These are phyloP conservation scores for Listrodromus nycthemerus DNA, from an alignment of 2,888 invertebrate genomes.

Conservation along the genomic window DNA sequence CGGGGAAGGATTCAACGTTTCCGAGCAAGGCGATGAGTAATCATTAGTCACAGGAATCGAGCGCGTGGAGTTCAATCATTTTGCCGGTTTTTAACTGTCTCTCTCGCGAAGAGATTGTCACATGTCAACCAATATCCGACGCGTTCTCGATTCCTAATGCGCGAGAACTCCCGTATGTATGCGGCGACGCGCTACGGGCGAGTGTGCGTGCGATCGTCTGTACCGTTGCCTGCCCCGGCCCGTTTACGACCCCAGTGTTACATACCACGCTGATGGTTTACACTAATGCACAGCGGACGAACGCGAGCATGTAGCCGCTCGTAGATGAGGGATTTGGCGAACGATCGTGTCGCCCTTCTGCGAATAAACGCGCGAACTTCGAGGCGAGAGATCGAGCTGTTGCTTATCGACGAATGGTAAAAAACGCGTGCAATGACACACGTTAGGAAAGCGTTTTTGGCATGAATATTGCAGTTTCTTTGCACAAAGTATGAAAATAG, in stretches of 20 bases:
- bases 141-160: constrained; percentile 10
- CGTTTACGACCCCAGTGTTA: not conserved
- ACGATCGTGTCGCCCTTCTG: not conserved
- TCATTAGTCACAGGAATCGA: constrained; percentile 25
- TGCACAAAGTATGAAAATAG: no score
- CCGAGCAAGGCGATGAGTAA: not conserved
- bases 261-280: not conserved
- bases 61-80: constrained; percentile 10
- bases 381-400: not conserved
- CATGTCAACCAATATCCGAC: constrained; percentile 2
- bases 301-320: not conserved
- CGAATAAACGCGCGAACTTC: not conserved
- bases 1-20: not conserved
- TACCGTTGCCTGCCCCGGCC: not conserved
- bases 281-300: not conserved
- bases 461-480: no score
- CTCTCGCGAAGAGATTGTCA: constrained; percentile 6
- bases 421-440: no score
- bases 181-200: not conserved
- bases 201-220: constrained; percentile 2
- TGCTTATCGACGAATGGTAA: not conserved
- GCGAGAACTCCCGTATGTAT: not conserved
- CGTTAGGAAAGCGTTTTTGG: no score
- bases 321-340: not conserved
- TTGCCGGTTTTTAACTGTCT: constrained; percentile 15